phyloP scores from a whole-genome alignment of 2,113 vertebrate species.

The Pongo pygmaeus region DNA sequence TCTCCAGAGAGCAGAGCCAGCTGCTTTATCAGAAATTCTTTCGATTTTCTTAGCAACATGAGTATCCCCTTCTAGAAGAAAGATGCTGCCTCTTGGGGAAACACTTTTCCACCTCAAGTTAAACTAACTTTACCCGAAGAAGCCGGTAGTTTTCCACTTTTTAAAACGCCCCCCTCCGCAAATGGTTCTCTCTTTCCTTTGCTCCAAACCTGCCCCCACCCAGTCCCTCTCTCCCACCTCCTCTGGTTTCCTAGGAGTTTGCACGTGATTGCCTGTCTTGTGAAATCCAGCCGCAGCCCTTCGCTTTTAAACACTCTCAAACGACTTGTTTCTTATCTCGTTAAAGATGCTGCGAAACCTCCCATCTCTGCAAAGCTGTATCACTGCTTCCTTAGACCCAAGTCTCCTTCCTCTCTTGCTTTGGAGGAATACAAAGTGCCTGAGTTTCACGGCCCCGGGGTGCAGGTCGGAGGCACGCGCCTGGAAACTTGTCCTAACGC shows the following conservation, averaged over 20 bases:
- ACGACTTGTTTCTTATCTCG: background rate
- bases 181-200: background rate
- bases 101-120: constrained; percentile 57
- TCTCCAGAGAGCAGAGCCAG: constrained; percentile 51
- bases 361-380: background rate
- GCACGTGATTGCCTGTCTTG: constrained; percentile 47
- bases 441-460: background rate
- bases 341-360: constrained; percentile 26
- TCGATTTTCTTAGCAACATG: constrained; percentile 64
- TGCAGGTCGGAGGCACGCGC: constrained; percentile 35
- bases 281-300: constrained; percentile 31
- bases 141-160: constrained; percentile 45
- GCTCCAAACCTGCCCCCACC: background rate
- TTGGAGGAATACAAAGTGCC: background rate
- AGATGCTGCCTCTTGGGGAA: constrained; percentile 37
- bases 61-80: constrained; percentile 54
- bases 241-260: constrained; percentile 63
- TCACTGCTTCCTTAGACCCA: background rate
- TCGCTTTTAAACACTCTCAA: background rate
- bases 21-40: constrained; percentile 70
- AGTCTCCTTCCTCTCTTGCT: background rate
- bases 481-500: constrained; percentile 68
- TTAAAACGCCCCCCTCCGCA: background rate
- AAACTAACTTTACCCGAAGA: constrained; percentile 81
- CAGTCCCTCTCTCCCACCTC: constrained; percentile 16